These are phyloP conservation scores for Nyctalus aviator DNA, from an alignment of 2,797 vertebrate species.

Conservation along the genomic window DNA sequence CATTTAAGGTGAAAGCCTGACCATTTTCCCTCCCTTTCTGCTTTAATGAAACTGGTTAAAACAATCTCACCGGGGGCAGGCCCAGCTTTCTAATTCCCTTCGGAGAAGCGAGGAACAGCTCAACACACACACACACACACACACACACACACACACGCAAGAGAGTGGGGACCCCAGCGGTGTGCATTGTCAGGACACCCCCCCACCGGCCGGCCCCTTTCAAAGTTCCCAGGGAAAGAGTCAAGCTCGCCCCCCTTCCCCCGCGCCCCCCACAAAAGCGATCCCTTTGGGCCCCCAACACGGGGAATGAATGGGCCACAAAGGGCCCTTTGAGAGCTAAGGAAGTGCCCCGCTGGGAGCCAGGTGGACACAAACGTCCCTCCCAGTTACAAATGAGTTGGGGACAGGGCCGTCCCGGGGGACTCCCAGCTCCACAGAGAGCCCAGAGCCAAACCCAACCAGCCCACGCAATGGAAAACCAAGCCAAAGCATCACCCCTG, in stretches of 20 bases:
- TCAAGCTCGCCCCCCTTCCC: conserved; percentile 71
- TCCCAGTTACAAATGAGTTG: conserved; percentile 93
- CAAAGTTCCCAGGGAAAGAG: conserved; percentile 66
- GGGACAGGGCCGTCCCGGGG: conserved; percentile 87
- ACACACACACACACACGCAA: no score
- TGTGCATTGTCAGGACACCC: conserved; percentile 16
- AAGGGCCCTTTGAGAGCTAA: conserved; percentile 86
- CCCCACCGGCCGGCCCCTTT: conserved; percentile 71
- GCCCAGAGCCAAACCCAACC: conserved; percentile 78
- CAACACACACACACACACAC: no score
- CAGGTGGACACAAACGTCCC: conserved; percentile 91
- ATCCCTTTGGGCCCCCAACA: conserved; percentile 72
- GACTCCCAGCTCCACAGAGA: conserved; percentile 83
- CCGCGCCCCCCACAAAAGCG: conserved; percentile 82
- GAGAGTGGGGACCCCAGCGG: no score
- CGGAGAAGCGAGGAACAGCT: no score
- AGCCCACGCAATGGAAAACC: conserved; percentile 84
- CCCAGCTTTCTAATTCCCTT: conserved; percentile 73
- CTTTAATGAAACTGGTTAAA: not conserved
- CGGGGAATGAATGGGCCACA: conserved; percentile 85
- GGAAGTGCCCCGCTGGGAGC: conserved; percentile 87
- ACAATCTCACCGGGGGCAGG: conserved; percentile 22
- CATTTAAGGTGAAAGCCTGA: not conserved
- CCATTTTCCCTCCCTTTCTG: not conserved
- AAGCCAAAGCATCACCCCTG: conserved; percentile 56